These are phyloP conservation scores for Plebejus anna DNA, from an alignment of 2,888 invertebrate genomes.

Conservation along the genomic window DNA sequence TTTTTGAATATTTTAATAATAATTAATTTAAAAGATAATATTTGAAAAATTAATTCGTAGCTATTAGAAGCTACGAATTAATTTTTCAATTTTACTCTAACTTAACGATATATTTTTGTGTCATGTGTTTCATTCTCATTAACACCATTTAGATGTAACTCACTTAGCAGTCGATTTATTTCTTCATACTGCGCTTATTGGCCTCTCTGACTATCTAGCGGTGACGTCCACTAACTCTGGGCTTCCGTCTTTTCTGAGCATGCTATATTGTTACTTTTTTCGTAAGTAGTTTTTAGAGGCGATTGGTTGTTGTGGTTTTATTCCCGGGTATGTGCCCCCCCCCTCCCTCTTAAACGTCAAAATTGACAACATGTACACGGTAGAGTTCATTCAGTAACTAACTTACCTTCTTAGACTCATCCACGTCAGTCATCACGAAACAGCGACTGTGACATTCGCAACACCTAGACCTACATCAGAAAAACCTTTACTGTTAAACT, in stretches of 20 bases:
- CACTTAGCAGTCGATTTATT: constrained; percentile 41
- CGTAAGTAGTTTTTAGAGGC: constrained; percentile 49
- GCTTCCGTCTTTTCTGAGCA: constrained; percentile 49
- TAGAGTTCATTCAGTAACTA: constrained; percentile 46
- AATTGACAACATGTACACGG: constrained; percentile 31
- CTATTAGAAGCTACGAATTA: not conserved
- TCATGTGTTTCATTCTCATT: constrained; percentile 39
- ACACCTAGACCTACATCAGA: constrained; percentile 28
- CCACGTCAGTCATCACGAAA: constrained; percentile 53
- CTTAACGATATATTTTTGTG: constrained; percentile 22
- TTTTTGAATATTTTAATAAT: not conserved
- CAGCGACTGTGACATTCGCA: constrained; percentile 49
- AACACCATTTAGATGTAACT: constrained; percentile 57
- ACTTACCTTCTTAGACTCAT: constrained; percentile 60
- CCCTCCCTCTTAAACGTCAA: constrained; percentile 14
- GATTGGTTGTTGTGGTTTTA: constrained; percentile 61
- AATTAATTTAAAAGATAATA: not conserved
- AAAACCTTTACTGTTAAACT: constrained; percentile 27
- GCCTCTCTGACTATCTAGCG: constrained; percentile 49
- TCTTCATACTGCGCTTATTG: constrained; percentile 51
- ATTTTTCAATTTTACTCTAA: constrained; percentile 26
- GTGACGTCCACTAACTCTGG: constrained; percentile 40
- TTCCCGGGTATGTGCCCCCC: constrained; percentile 45
- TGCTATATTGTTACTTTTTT: constrained; percentile 52
- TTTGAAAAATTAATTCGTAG: not conserved